Evolutionary conservation across 2,888 invertebrate species (phyloP), one percentile per base, ranked within the genome.

Genomic region (Cabera pusaria): DNA sequence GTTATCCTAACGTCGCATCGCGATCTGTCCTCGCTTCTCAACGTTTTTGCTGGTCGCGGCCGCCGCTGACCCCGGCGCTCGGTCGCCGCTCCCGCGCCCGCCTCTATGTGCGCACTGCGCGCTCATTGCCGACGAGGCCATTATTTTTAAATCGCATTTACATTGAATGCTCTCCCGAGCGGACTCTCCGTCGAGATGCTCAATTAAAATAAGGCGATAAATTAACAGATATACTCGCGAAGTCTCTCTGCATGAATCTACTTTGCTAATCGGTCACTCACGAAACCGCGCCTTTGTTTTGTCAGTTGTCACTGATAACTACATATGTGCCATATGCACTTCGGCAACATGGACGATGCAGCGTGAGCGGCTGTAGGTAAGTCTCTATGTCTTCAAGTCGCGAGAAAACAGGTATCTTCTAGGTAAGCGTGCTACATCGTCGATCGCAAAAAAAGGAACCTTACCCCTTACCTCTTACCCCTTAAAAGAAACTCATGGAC

Each of bases 181-280:
- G 62, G 56, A 10, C 39, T 33, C 29, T 18, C 31, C 42, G 55
- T 56, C 67, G 65, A 54, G 73, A 69, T 66, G 72, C 67, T 65
- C 80, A 83, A 84, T 85, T 86, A 85, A 85, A 85, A 83, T 81
- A 73, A 72, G 68, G 63, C 72, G 67, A 75, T 82, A 82, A 81
- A 84, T 85, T 81, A 83, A 66, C 78, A 65, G 72, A 67, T 59
- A 54, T 53, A 52, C 54, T 44, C 43, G 27, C 34, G 20, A 35
- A 38, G 23, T n/a, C 47, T 40, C 48, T 48, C 55, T 29, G 43
- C 50, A 47, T 39, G 40, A 39, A 47, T 34, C 52, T 31, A 31
- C 37, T 44, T 26, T 27, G 41, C 39, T 38, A 38, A 49, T 20
- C 37, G 10, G 20, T 22, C 22, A 28, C 45, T 27, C 36, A 34